Conservation (phyloP, 2,888 invertebrate genomes). For the Cheilosia urbana region DNA sequence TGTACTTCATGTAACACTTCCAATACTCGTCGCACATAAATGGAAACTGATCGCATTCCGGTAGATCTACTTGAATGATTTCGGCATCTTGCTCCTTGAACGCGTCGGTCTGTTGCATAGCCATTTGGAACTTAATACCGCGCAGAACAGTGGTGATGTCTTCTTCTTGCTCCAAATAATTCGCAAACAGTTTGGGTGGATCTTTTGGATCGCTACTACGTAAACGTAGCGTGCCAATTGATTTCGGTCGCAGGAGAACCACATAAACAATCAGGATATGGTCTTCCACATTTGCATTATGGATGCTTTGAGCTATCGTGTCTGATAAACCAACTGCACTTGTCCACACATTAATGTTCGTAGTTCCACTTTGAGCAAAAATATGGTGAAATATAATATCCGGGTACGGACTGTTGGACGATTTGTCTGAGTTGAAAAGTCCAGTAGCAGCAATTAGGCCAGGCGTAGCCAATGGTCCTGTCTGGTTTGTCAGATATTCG, state of each 20-base stretch:
- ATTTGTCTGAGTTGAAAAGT: conserved; percentile 84
- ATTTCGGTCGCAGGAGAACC: conserved; percentile 81
- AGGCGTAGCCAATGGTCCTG: conserved; percentile 80
- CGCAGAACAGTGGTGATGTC: conserved; percentile 82
- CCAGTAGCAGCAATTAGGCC: conserved; percentile 83
- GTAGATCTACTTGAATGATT: conserved; percentile 76
- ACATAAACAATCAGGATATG: conserved; percentile 79
- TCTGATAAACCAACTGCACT: conserved; percentile 76
- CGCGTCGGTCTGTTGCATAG: conserved; percentile 83
- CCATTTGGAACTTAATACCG: conserved; percentile 79
- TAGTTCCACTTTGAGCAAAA: conserved; percentile 73
- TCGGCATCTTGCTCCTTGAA: conserved; percentile 81
- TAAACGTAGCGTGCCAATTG: conserved; percentile 84
- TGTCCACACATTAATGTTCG: conserved; percentile 67
- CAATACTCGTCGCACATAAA: conserved; percentile 85
- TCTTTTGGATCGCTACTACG: conserved; percentile 84
- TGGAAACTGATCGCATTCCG: conserved; percentile 77
- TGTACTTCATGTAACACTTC: conserved; percentile 87
- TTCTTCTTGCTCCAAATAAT: conserved; percentile 85
- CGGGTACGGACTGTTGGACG: conserved; percentile 65
- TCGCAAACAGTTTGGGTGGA: conserved; percentile 85
- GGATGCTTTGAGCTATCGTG: conserved; percentile 74
- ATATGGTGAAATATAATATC: conserved; percentile 74
- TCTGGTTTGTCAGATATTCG: conserved; percentile 81
- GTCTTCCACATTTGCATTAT: conserved; percentile 57